These are phyloP conservation scores for Typhlichthys eigenmanni DNA, from an alignment of 2,797 vertebrate genomes.

Conservation along the genomic window DNA sequence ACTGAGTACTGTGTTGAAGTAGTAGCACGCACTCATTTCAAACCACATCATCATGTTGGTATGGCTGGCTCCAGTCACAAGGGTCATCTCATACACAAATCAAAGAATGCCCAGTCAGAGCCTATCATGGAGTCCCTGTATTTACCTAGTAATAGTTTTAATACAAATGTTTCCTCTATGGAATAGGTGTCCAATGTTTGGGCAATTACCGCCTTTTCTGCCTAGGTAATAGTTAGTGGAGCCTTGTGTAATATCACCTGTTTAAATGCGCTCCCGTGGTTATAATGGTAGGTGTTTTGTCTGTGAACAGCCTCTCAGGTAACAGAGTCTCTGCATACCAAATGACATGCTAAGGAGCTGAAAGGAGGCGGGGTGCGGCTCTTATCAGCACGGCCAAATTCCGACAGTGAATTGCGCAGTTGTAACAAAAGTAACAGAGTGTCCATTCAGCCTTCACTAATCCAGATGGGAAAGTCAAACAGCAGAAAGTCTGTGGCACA, in stretches of 20 bases:
- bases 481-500: constrained; percentile 85
- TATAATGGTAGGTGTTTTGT: constrained; percentile 73
- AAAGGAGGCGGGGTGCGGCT: constrained; percentile 42
- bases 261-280: constrained; percentile 59
- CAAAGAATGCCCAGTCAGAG: too few relatives aligned
- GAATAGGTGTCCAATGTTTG: constrained; percentile 12
- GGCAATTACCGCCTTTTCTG: constrained; percentile 13
- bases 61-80: too few relatives aligned
- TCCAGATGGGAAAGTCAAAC: constrained; percentile 89
- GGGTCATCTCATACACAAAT: too few relatives aligned
- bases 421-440: constrained; percentile 86
- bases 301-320: constrained; percentile 74
- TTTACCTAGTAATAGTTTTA: too few relatives aligned
- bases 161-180: neutral
- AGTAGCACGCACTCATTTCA: too few relatives aligned
- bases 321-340: constrained; percentile 74
- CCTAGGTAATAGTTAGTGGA: constrained; percentile 52
- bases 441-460: constrained; percentile 87
- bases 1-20: too few relatives aligned
- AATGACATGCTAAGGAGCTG: constrained; percentile 78
- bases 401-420: constrained; percentile 83
- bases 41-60: too few relatives aligned
- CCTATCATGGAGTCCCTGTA: too few relatives aligned
- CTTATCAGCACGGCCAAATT: constrained; percentile 77
- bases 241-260: constrained; percentile 64